Base-by-base conservation (phyloP, 2,888 invertebrate species). In the Cataglyphis livida region DNA sequence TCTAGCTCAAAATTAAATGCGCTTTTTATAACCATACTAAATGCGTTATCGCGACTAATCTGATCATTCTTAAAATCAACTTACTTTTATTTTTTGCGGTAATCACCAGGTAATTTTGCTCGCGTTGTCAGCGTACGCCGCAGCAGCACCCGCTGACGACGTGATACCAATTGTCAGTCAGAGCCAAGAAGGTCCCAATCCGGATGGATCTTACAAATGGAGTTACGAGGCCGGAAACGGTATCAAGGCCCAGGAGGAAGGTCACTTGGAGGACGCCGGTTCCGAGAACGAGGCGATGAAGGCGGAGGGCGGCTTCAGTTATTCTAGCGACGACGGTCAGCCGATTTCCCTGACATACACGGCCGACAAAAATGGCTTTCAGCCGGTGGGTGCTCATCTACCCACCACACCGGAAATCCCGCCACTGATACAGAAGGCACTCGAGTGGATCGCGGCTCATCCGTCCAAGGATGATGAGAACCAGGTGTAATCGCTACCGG, bases 201-300 rank as follows among this genome's bases (percentile, higher is more conserved):
- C 94, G 5, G 94, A 94, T 81, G 94, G 94, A 3, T 93, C 94
- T 2, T 94, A 94, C 91, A 91, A 92, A 38, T 94, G 89, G 92
- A 94, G 91, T 38, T 95, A 94, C 90, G 95, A 95, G 86, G 92
- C 95, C 15, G 95, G 94, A 0, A 95, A 95, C 87, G 95, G 95
- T 10, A 95, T 95, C 87, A 90, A 92, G 78, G 95, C 94, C 21
- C 91, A 95, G 76, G 95, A 95, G 87, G 91, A 93, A 61, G 93
- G 93, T 0, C 93, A 92, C 70, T 73, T 94, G 84, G 93, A 94
- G 78, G 93, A 93, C 85, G 91, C 90, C 0, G 95, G 94, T 12
- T 54, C 87, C 21, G 91, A 92, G 12, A 93, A 92, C 82, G 94
- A 92, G 70, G 94, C 93, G 5, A 90, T 92, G 81, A 87, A 91